Percentiles rank a stretch among this genome's conserved stretches.
Conservation (phyloP, 2,113 vertebrate species). For the Poeciliopsis prolifica region DNA sequence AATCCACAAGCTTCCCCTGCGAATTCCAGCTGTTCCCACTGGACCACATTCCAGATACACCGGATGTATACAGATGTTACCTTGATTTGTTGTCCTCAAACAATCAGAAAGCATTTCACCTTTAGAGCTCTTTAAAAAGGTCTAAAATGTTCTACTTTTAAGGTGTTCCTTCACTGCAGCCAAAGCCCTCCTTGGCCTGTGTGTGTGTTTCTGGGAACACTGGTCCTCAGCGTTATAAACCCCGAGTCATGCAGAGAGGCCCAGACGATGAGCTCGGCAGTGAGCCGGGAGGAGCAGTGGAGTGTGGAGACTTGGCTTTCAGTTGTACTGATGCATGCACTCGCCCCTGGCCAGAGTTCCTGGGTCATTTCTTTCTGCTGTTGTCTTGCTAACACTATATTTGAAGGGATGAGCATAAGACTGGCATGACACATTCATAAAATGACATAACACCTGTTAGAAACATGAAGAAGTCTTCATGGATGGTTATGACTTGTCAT, state of each 20-base stretch:
- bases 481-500: too few species aligned
- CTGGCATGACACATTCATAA: too few species aligned
- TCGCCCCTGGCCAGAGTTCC: conserved; percentile 14
- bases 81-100: neutral
- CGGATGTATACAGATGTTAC: neutral
- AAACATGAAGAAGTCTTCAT: too few species aligned
- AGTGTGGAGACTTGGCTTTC: conserved; percentile 33
- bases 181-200: neutral
- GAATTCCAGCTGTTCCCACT: conserved; percentile 27
- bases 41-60: neutral
- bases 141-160: conserved; percentile 9
- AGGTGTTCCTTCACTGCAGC: neutral
- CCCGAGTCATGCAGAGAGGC: conserved; percentile 28
- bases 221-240: conserved; percentile 31
- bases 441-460: too few species aligned
- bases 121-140: neutral
- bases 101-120: neutral
- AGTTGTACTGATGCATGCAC: conserved; percentile 54
- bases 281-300: conserved; percentile 1
- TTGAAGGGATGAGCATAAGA: too few species aligned
- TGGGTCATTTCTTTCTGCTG: neutral
- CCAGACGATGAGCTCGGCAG: conserved; percentile 45
- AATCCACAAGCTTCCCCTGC: conserved; percentile 25
- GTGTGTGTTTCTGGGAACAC: conserved; percentile 11
- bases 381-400: neutral